A percentile compares a stretch with the other conserved stretches of the same genome.
phyloP scores from a whole-genome alignment of 2,888 invertebrate genomes.

The Pteria penguin region DNA sequence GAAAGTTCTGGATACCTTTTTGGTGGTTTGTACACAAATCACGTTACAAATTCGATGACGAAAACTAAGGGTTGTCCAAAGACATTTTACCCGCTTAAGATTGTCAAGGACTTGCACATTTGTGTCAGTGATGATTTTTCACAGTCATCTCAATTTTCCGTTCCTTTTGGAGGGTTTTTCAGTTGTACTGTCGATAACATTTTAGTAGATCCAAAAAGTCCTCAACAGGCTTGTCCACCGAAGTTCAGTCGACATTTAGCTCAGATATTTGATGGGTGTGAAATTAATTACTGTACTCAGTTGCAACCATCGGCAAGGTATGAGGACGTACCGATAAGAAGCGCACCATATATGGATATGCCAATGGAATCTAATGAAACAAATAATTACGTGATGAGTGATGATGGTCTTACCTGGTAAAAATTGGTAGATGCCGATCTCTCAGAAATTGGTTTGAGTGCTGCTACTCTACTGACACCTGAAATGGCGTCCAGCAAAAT shows the following conservation, averaged over 20 bases:
- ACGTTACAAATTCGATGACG: slow-evolving; percentile 59
- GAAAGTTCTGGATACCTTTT: slow-evolving; percentile 63
- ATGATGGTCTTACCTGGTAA: slow-evolving; percentile 31
- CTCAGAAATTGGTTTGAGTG: background rate
- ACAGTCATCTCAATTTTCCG: slow-evolving; percentile 49
- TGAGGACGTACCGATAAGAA: slow-evolving; percentile 53
- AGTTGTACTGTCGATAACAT: slow-evolving; percentile 66
- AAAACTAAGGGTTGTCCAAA: slow-evolving; percentile 58
- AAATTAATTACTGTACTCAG: slow-evolving; percentile 66
- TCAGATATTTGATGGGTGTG: slow-evolving; percentile 61
- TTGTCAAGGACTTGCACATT: slow-evolving; percentile 56
- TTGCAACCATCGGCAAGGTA: slow-evolving; percentile 55
- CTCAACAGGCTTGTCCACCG: slow-evolving; percentile 60
- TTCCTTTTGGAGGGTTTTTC: slow-evolving; percentile 72
- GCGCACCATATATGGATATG: slow-evolving; percentile 64
- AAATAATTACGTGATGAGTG: slow-evolving; percentile 23
- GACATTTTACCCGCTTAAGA: slow-evolving; percentile 54
- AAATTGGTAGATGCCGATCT: slow-evolving; percentile 16
- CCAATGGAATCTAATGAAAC: slow-evolving; percentile 33
- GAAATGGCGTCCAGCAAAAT: background rate
- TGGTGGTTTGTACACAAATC: slow-evolving; percentile 66
- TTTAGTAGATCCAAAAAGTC: slow-evolving; percentile 52
- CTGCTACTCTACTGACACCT: background rate
- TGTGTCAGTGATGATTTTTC: slow-evolving; percentile 72
- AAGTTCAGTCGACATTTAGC: slow-evolving; percentile 70